Evolutionary conservation across 1,140 invertebrate species (phyloP).

Genomic region (Heliconius melpomene): DNA sequence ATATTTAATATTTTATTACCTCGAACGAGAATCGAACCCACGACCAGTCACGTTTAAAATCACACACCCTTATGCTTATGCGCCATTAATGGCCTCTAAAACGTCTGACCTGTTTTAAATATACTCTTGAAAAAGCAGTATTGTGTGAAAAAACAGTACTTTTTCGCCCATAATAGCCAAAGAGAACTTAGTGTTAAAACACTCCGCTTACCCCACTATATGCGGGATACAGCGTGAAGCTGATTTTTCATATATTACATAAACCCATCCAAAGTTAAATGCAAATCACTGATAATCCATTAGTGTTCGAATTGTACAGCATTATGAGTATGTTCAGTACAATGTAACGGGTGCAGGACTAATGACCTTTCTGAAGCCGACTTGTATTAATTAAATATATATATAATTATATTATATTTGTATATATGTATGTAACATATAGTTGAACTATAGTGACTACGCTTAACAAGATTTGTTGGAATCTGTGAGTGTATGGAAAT

Average conservation of each 20-base stretch:
- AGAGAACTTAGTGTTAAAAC: neutral
- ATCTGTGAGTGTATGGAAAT: neutral
- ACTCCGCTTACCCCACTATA: neutral
- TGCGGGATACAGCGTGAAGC: no score
- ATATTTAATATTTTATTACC: no score
- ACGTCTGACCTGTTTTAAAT: no score
- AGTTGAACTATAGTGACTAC: neutral
- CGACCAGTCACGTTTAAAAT: no score
- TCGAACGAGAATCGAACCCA: no score
- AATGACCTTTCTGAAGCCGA: conserved; percentile 30
- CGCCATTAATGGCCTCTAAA: no score
- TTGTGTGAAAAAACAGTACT: no score
- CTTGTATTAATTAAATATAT: conserved; percentile 27
- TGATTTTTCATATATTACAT: neutral
- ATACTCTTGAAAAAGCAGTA: no score
- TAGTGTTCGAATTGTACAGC: conserved; percentile 41
- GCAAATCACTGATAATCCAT: conserved; percentile 48
- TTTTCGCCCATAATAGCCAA: neutral
- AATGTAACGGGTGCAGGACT: conserved; percentile 30
- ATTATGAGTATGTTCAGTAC: conserved; percentile 35
- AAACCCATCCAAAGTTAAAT: conserved; percentile 38
- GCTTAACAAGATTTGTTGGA: neutral
- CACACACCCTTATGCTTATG: no score
- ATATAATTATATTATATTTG: neutral
- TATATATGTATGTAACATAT: neutral